Evolutionary conservation across 2,797 vertebrate genomes (phyloP).

Genomic region (Emys orbicularis): DNA sequence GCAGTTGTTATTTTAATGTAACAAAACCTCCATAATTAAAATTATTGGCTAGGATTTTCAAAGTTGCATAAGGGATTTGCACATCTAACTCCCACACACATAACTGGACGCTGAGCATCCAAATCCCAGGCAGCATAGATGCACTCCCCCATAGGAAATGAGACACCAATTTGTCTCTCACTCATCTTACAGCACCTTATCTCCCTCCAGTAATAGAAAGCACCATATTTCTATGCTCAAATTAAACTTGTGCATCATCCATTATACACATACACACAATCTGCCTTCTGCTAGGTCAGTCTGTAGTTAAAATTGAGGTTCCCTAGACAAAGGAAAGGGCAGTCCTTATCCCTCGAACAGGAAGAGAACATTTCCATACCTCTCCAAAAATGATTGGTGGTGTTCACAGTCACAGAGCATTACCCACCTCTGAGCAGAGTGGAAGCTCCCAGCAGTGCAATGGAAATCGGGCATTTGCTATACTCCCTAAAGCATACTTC

Average conservation of each 20-base stretch:
- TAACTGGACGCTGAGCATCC: not conserved
- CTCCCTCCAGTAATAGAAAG: not conserved
- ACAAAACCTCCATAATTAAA: not conserved
- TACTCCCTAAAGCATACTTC: not conserved
- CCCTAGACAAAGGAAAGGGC: not conserved
- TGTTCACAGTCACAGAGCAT: not conserved
- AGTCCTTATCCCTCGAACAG: not conserved
- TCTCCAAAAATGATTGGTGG: not conserved
- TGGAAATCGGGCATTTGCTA: not conserved
- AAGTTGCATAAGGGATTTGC: not conserved
- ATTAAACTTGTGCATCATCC: not conserved
- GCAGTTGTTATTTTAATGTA: not conserved
- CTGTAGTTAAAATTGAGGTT: not conserved
- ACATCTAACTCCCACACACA: not conserved
- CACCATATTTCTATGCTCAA: not conserved
- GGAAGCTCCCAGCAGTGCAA: not conserved
- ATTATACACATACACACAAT: not conserved
- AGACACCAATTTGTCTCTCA: not conserved
- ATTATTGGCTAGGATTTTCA: not conserved
- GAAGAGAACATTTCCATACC: not conserved
- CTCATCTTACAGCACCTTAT: not conserved
- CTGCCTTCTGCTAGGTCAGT: not conserved
- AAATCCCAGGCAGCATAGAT: not conserved
- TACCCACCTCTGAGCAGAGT: not conserved
- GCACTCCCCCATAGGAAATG: not conserved